Evolutionary conservation across 2,888 invertebrate genomes (phyloP).

Genomic region (Paralinhomoeus sp.): DNA sequence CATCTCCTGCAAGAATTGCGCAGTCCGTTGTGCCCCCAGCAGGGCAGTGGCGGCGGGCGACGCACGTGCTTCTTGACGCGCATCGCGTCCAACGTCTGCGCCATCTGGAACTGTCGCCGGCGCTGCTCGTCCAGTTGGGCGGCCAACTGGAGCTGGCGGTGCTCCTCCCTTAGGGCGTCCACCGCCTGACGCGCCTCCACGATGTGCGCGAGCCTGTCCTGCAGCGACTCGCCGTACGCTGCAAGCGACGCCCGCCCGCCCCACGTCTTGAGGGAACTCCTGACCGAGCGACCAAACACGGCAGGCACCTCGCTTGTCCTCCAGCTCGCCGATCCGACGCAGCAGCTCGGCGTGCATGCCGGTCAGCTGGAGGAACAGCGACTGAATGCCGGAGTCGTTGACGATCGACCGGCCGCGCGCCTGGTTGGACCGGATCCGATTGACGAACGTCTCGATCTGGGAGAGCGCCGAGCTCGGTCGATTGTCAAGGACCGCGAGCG

Average conservation of each 20-base stretch:
- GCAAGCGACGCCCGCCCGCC: slow-evolving; percentile 4
- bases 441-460: slow-evolving; percentile 69
- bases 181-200: slow-evolving; percentile 72
- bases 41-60: too few species aligned
- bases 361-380: slow-evolving; percentile 81
- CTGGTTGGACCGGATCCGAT: slow-evolving; percentile 91
- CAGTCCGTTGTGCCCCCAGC: too few species aligned
- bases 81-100: slow-evolving; percentile 86
- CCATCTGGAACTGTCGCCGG: slow-evolving; percentile 79
- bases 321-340: slow-evolving; percentile 51
- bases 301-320: slow-evolving; percentile 30
- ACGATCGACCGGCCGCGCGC: slow-evolving; percentile 73
- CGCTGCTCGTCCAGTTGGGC: slow-evolving; percentile 50
- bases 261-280: neutral
- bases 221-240: slow-evolving; percentile 36
- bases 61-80: slow-evolving; percentile 57
- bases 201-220: slow-evolving; percentile 66
- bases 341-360: slow-evolving; percentile 80
- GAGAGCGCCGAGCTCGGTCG: too few species aligned
- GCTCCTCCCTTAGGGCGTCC: slow-evolving; percentile 63
- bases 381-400: slow-evolving; percentile 87
- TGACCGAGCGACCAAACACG: neutral
- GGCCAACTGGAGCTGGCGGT: slow-evolving; percentile 48
- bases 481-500: too few species aligned
- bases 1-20: slow-evolving; percentile 12